Evolutionary conservation across 2,797 vertebrate genomes (phyloP).

Genomic region (Kryptopterus vitreolus): DNA sequence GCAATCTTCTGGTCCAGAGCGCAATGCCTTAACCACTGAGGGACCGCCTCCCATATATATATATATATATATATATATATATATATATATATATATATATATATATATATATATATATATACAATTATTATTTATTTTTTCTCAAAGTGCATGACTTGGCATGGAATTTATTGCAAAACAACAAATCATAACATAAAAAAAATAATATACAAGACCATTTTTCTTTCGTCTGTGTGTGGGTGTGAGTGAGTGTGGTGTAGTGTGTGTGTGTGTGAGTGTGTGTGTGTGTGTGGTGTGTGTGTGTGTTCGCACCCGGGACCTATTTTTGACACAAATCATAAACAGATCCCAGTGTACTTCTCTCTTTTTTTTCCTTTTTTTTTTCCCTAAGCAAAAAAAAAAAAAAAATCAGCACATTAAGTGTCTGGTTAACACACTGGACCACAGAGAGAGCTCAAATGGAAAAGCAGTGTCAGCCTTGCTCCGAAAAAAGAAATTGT

Average conservation of each 20-base stretch:
- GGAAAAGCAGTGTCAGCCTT: slow-evolving; percentile 35
- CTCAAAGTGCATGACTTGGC: slow-evolving; percentile 66
- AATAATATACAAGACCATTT: neutral
- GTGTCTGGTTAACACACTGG: slow-evolving; percentile 42
- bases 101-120: slow-evolving; percentile 35
- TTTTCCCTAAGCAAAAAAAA: too few relatives aligned
- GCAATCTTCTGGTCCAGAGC: too few relatives aligned
- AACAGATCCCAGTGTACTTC: slow-evolving; percentile 18
- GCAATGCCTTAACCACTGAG: too few relatives aligned
- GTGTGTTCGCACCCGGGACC: slow-evolving; percentile 3
- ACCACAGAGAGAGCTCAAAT: slow-evolving; percentile 37
- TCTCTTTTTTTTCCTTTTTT: slow-evolving; percentile 12
- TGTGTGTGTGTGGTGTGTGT: neutral
- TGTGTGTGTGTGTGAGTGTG: neutral
- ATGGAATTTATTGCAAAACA: slow-evolving; percentile 43
- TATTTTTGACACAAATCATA: slow-evolving; percentile 39
- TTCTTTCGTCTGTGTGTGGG: neutral
- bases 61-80: too few relatives aligned
- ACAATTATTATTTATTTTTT: too few relatives aligned
- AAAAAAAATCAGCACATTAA: slow-evolving; percentile 39
- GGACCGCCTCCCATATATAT: too few relatives aligned
- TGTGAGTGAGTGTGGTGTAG: neutral
- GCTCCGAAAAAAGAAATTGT: neutral
- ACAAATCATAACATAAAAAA: neutral
- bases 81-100: too few relatives aligned